Percentiles rank a stretch among this genome's conserved stretches.
These are phyloP conservation scores for Zhuqinia jingwanae DNA, from an alignment of 2,888 invertebrate genomes.

Conservation along the genomic window DNA sequence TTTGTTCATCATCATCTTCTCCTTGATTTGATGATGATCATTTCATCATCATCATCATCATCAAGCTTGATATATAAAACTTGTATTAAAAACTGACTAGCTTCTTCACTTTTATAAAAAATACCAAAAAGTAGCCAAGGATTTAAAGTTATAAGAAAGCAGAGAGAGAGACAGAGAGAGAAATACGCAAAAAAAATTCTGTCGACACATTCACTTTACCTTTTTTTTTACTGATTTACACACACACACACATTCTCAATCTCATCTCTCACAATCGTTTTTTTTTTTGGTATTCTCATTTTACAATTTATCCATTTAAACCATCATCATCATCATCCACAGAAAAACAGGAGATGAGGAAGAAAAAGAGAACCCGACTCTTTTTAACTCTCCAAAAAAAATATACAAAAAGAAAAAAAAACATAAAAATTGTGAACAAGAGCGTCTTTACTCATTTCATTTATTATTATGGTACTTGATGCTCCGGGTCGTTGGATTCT, in stretches of 20 bases:
- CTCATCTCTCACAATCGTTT: background rate
- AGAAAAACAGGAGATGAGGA: slow-evolving; percentile 32
- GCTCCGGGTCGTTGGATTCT: slow-evolving; percentile 59
- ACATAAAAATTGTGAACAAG: slow-evolving; percentile 47
- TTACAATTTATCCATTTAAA: slow-evolving; percentile 53
- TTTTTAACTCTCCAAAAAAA: background rate
- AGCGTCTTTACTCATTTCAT: slow-evolving; percentile 68
- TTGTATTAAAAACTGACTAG: slow-evolving; percentile 45
- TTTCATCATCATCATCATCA: background rate
- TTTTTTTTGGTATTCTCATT: background rate
- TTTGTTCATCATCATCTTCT: slow-evolving; percentile 69
- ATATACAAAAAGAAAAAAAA: slow-evolving; percentile 43
- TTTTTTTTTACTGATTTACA: background rate
- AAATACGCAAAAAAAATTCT: background rate
- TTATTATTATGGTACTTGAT: slow-evolving; percentile 54
- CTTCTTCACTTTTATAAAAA: background rate
- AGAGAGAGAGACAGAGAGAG: background rate
- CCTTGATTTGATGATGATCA: slow-evolving; percentile 8
- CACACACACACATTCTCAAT: background rate
- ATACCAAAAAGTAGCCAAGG: too few species aligned
- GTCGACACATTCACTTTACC: background rate
- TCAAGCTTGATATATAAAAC: slow-evolving; percentile 26
- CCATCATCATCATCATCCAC: slow-evolving; percentile 25
- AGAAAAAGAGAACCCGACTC: background rate
- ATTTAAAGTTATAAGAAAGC: too few species aligned